Conservation (phyloP, 30 jellyfish, hydroid and myxozoan genomes). For the Turritopsis dohrnii region DNA sequence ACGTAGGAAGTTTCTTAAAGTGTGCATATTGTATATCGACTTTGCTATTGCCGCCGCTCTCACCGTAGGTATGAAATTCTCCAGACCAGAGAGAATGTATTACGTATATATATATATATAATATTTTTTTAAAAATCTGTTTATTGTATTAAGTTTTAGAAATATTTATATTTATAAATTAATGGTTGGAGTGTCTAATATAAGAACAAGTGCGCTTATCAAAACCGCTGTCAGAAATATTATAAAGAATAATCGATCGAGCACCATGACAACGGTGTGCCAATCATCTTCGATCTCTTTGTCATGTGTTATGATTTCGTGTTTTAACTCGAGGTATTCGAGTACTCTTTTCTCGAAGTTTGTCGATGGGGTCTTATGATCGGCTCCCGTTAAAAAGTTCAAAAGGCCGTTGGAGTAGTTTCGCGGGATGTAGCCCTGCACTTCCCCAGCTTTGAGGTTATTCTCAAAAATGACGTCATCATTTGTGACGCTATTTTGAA, state of each 20-base stretch:
- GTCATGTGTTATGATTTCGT: neutral
- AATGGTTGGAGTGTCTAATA: constrained; percentile 1
- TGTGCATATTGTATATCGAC: too few species aligned
- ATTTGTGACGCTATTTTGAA: neutral
- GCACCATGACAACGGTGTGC: constrained; percentile 4
- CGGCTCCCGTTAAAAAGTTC: neutral
- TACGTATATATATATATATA: too few species aligned
- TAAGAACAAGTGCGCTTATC: neutral
- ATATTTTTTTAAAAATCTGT: too few species aligned
- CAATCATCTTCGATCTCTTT: constrained; percentile 13
- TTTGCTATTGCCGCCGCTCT: too few species aligned
- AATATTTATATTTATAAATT: neutral
- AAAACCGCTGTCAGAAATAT: neutral
- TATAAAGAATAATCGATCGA: constrained; percentile 14
- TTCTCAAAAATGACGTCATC: neutral
- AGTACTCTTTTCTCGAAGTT: neutral
- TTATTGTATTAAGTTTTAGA: too few species aligned
- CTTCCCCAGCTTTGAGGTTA: constrained; percentile 4
- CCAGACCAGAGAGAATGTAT: too few species aligned
- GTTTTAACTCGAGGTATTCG: neutral
- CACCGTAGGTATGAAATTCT: too few species aligned
- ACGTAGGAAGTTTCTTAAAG: too few species aligned
- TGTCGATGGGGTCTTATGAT: neutral
- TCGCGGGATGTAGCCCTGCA: neutral
- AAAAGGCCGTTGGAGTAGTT: neutral